phyloP scores from a whole-genome alignment of 2,888 invertebrate genomes.

The Xylota segnis region DNA sequence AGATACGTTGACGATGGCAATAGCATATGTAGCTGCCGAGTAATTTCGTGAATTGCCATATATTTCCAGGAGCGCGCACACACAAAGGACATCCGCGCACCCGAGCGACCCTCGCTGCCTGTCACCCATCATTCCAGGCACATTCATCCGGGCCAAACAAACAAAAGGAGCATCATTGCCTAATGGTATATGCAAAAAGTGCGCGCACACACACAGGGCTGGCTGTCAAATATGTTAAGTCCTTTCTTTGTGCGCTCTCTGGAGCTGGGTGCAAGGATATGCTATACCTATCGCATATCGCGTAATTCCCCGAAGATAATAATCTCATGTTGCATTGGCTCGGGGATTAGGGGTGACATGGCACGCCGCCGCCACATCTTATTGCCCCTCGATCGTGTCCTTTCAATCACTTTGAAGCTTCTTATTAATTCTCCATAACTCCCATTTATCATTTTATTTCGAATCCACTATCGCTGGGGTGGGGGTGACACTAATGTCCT shows the following conservation, averaged over 20 bases:
- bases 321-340: slow-evolving; percentile 49
- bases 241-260: slow-evolving; percentile 35
- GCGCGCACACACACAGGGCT: slow-evolving; percentile 53
- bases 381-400: slow-evolving; percentile 32
- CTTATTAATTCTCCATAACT: slow-evolving; percentile 71
- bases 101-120: slow-evolving; percentile 25
- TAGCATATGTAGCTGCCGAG: slow-evolving; percentile 72
- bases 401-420: slow-evolving; percentile 57
- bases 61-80: slow-evolving; percentile 43
- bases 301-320: slow-evolving; percentile 51
- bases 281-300: too few species aligned
- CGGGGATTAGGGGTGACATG: slow-evolving; percentile 57
- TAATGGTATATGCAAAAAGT: slow-evolving; percentile 72
- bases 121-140: slow-evolving; percentile 18
- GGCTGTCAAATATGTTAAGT: slow-evolving; percentile 73
- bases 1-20: slow-evolving; percentile 71
- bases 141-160: slow-evolving; percentile 47
- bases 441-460: slow-evolving; percentile 64
- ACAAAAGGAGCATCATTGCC: slow-evolving; percentile 72
- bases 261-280: slow-evolving; percentile 28
- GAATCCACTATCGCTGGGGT: slow-evolving; percentile 11
- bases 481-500: slow-evolving; percentile 66
- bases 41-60: slow-evolving; percentile 73
- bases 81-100: slow-evolving; percentile 54
- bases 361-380: slow-evolving; percentile 13